Evolutionary conservation across 2,797 vertebrate species (phyloP).

Genomic region (Brachyrhaphis roseni): DNA sequence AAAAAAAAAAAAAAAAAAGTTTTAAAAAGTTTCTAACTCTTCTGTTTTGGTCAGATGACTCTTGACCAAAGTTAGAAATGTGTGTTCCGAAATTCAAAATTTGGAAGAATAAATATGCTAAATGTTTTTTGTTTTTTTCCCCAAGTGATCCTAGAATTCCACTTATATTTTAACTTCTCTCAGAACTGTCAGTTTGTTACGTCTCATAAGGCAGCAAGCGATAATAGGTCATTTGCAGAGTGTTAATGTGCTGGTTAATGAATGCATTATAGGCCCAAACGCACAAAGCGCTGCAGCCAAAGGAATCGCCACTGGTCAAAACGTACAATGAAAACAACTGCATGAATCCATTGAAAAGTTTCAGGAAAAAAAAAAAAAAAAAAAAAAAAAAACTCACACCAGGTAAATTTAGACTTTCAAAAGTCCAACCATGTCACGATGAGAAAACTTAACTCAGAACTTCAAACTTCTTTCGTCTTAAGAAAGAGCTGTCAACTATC

Average conservation of each 20-base stretch:
- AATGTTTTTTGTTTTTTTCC: background rate
- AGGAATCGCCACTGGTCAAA: conserved; percentile 15
- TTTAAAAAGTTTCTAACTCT: background rate
- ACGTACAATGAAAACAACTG: background rate
- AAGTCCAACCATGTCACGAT: background rate
- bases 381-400: background rate
- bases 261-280: conserved; percentile 12
- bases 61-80: conserved; percentile 3
- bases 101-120: conserved; percentile 1
- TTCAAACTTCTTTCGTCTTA: conserved; percentile 30
- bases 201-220: conserved; percentile 20
- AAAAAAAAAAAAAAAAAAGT: background rate
- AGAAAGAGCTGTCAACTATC: conserved; percentile 22
- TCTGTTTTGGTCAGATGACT: background rate
- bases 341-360: conserved; percentile 3
- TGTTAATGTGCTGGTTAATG: conserved; percentile 30
- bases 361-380: background rate
- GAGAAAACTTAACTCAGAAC: conserved; percentile 35
- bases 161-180: background rate
- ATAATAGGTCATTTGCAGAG: conserved; percentile 31
- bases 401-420: background rate
- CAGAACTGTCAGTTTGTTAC: background rate
- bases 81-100: background rate
- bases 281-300: background rate
- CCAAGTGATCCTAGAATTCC: background rate